Evolutionary conservation across 1,140 invertebrate species (phyloP), one percentile per base, ranked within the genome.

Genomic region (Procambarus clarkii): DNA sequence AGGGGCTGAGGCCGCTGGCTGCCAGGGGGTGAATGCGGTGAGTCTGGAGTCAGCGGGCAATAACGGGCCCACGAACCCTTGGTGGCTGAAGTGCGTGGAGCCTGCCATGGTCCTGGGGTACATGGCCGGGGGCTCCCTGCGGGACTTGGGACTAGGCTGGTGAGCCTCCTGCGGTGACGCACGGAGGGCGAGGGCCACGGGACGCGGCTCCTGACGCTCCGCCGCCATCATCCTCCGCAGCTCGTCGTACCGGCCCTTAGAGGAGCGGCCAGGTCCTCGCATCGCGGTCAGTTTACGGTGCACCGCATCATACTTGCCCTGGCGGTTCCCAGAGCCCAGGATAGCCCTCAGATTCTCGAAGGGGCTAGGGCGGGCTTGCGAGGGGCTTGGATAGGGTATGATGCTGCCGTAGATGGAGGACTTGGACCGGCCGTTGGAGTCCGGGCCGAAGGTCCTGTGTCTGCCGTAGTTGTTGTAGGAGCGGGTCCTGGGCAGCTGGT

Each of bases 401-500:
- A 48, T 46, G 76, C 74, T 77, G 64, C 92, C 92, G 77, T 90
- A 92, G 80, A 81, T 60, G 60, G 78, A 60, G 71, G 48, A 21
- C 24, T 54, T 76, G 24, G 88, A 82, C 15, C 82, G 69, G 24
- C 78, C 88, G 15, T 85, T 83, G 0, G 92, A 86, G 15, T 88
- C 87, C 0, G 92, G 90, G 7, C 90, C 92, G 60, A 93, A 93
- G 21, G 89, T 58, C n/a, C 87, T 84, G 7, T 92, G 79, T 92
- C 97, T 95, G 94, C 97, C 97, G 94, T 97, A 97, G 44, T 48
- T 74, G 60, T 18, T 74, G 76, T 96, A 95, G 93, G 97, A 97
- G 0, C 97, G 97, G 48, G 96, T 95, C 94, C 97, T 97, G 54
- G 97, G 97, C 92, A 98, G 96, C 94, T 97, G 97, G 94, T 98